Evolutionary conservation across 2,888 invertebrate species (phyloP).

Genomic region (Melinaea marsaeus): DNA sequence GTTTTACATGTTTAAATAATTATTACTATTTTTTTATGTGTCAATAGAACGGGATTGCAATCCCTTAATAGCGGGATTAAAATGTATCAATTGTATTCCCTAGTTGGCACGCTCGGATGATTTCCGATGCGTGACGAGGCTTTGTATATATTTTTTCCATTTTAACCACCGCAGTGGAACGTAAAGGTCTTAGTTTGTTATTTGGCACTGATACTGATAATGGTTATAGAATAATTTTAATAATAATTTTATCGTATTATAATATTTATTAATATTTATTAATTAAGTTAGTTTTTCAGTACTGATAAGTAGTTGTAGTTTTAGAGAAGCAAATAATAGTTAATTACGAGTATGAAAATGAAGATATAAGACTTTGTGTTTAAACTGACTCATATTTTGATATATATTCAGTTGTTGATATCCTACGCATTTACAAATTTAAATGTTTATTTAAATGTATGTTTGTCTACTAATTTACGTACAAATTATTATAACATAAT

Average conservation of each 20-base stretch:
- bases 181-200: no score
- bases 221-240: no score
- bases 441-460: slow-evolving; percentile 4
- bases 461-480: slow-evolving; percentile 6
- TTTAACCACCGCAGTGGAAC: slow-evolving; percentile 9
- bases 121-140: slow-evolving; percentile 24
- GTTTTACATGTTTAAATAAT: neutral
- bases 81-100: slow-evolving; percentile 21
- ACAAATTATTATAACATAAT: slow-evolving; percentile 2
- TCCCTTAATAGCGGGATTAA: slow-evolving; percentile 21
- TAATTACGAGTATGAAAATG: no score
- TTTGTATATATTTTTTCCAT: slow-evolving; percentile 11
- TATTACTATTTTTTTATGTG: neutral
- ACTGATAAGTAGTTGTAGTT: no score
- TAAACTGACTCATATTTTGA: slow-evolving; percentile 1
- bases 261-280: no score
- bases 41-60: slow-evolving; percentile 11
- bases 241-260: no score
- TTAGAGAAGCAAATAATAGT: no score
- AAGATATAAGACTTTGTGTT: neutral
- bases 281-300: no score
- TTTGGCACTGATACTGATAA: no score
- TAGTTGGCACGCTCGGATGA: slow-evolving; percentile 23
- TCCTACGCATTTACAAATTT: neutral
- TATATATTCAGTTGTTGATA: slow-evolving; percentile 1